These are phyloP conservation scores for Galemys pyrenaicus DNA, from an alignment of 2,113 vertebrate genomes.

Conservation along the genomic window DNA sequence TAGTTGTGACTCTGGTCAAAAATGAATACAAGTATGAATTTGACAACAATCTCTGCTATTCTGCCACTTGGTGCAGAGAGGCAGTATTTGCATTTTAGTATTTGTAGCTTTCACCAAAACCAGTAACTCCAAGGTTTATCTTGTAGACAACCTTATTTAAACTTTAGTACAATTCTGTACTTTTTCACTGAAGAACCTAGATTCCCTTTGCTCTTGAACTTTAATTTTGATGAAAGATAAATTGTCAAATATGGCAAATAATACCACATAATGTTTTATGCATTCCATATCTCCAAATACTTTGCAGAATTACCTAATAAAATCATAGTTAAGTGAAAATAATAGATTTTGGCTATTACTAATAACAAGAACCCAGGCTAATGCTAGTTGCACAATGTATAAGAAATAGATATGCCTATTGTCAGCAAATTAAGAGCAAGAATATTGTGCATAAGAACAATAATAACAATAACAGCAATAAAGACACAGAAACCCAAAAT, in stretches of 20 bases:
- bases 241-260: slow-evolving; percentile 32
- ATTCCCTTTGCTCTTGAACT: slow-evolving; percentile 44
- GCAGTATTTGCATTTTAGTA: not conserved
- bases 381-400: not conserved
- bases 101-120: not conserved
- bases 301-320: slow-evolving; percentile 38
- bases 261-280: not conserved
- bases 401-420: not conserved
- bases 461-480: too few species aligned
- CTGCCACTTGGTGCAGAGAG: not conserved
- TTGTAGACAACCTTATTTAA: not conserved
- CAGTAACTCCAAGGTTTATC: not conserved
- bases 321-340: slow-evolving; percentile 37
- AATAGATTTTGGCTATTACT: slow-evolving; percentile 38
- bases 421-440: slow-evolving; percentile 23
- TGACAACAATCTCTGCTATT: slow-evolving; percentile 13
- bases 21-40: slow-evolving; percentile 35
- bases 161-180: slow-evolving; percentile 10
- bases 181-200: slow-evolving; percentile 8
- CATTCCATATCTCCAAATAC: not conserved
- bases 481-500: too few species aligned
- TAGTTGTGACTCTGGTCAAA: not conserved
- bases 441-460: slow-evolving; percentile 31
- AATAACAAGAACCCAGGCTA: not conserved
- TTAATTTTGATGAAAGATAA: slow-evolving; percentile 31